Evolutionary conservation across 2,888 invertebrate species (phyloP).

Genomic region (Agriotes lineatus): DNA sequence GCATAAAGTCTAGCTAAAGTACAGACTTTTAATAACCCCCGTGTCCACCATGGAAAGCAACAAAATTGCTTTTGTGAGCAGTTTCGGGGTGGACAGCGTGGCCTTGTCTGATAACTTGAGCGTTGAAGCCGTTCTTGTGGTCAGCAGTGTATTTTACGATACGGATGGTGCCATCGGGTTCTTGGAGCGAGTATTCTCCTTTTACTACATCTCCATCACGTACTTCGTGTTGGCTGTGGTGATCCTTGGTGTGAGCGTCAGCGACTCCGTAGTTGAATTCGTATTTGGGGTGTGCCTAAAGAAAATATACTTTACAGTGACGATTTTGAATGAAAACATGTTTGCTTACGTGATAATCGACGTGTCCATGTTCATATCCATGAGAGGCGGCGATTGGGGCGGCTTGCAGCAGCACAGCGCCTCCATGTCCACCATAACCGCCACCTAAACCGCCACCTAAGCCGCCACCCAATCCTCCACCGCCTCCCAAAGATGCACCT

Average conservation of each 20-base stretch:
- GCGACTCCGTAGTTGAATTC: conserved; percentile 72
- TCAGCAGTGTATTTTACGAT: conserved; percentile 69
- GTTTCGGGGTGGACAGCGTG: conserved; percentile 50
- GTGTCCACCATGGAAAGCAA: not conserved
- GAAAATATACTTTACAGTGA: not conserved
- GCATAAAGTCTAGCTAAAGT: not conserved
- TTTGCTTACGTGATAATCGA: conserved; percentile 61
- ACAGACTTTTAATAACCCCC: no score
- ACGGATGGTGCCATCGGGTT: conserved; percentile 68
- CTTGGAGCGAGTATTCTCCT: conserved; percentile 67
- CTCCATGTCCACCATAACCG: not conserved
- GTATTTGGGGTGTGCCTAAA: conserved; percentile 75
- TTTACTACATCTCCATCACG: conserved; percentile 68
- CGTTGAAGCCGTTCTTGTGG: conserved; percentile 66
- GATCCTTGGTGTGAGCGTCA: conserved; percentile 71
- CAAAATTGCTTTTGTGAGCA: conserved; percentile 29
- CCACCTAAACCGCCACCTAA: no score
- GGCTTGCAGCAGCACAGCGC: not conserved
- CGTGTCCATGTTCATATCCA: conserved; percentile 42
- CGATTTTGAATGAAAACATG: not conserved
- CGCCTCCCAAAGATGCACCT: no score
- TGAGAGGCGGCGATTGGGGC: conserved; percentile 8
- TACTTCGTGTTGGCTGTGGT: conserved; percentile 70
- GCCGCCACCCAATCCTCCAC: no score
- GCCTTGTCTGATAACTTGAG: conserved; percentile 43